Conservation (phyloP, 1,140 invertebrate genomes). For the Sitodiplosis mosellana region DNA sequence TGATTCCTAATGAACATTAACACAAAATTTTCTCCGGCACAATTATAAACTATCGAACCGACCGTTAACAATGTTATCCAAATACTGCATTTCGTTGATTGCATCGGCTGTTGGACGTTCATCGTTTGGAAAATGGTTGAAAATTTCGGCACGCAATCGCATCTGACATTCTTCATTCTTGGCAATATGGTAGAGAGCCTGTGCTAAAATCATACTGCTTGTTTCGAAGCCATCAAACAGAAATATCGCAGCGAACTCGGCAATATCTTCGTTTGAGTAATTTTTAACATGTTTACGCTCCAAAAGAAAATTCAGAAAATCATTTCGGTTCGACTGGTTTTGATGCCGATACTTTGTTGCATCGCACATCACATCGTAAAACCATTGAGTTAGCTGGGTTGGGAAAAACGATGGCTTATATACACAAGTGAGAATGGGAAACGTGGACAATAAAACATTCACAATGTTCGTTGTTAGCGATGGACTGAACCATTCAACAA, state of each 20-base stretch:
- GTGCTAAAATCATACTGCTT: not conserved
- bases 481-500: not conserved
- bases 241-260: not conserved
- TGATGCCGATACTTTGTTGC: not conserved
- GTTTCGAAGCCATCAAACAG: slow-evolving; percentile 1
- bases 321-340: not conserved
- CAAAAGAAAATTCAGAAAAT: not conserved
- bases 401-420: not conserved
- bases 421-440: not conserved
- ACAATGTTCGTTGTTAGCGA: not conserved
- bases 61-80: too few relatives aligned
- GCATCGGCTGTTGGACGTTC: too few relatives aligned
- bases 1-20: too few relatives aligned
- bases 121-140: too few relatives aligned
- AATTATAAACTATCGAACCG: too few relatives aligned
- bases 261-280: not conserved
- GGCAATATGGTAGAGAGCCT: not conserved
- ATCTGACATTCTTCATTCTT: not conserved
- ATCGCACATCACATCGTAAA: not conserved
- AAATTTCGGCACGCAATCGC: not conserved
- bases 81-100: too few relatives aligned
- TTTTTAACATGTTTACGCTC: not conserved
- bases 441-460: not conserved
- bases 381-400: not conserved
- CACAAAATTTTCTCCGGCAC: too few relatives aligned